Conservation (phyloP, 2,113 vertebrate species). For the Haliaeetus leucogaster region DNA sequence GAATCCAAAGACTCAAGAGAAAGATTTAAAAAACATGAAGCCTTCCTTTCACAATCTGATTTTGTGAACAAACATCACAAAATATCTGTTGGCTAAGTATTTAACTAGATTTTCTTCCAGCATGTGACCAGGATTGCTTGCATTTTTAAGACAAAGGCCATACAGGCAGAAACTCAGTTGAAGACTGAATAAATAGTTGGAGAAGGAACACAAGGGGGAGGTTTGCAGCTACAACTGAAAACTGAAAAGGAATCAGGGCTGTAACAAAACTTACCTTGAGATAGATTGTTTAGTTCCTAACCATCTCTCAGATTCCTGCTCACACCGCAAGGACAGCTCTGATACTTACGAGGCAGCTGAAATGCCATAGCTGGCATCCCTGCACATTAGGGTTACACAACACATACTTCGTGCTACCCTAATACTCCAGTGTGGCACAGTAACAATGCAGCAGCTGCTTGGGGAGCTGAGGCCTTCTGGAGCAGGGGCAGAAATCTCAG, state of each 20-base stretch:
- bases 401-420: background rate
- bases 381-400: background rate
- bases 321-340: background rate
- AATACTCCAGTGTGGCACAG: background rate
- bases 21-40: background rate
- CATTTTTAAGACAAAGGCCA: background rate
- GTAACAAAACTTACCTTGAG: slow-evolving; percentile 49
- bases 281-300: background rate
- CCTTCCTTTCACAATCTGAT: background rate
- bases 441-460: slow-evolving; percentile 34
- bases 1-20: background rate
- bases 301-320: background rate
- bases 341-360: slow-evolving; percentile 14
- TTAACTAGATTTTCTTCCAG: background rate
- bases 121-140: background rate
- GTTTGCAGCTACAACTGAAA: background rate
- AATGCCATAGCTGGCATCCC: background rate
- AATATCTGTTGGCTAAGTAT: background rate
- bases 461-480: background rate
- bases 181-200: background rate
- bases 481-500: background rate
- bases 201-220: background rate
- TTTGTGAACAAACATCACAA: background rate
- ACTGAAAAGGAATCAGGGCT: background rate
- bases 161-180: background rate